Conservation (phyloP, 2,113 vertebrate species). For the Paramisgurnus dabryanus region DNA sequence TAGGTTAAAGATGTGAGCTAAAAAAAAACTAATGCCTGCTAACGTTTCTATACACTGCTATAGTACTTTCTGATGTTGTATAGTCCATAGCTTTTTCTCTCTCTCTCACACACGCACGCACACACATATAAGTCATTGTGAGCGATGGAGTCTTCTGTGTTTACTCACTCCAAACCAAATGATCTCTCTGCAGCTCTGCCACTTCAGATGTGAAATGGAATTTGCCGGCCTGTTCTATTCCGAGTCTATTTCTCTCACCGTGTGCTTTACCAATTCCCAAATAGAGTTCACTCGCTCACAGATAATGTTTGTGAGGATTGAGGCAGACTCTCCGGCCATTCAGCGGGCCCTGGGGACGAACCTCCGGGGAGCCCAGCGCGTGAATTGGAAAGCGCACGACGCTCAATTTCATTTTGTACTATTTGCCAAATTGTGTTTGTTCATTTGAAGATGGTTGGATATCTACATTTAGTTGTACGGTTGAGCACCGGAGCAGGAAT, state of each 20-base stretch:
- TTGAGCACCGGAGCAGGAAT: constrained; percentile 73
- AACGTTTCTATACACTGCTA: constrained; percentile 34
- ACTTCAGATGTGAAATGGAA: constrained; percentile 99
- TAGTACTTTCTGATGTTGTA: constrained; percentile 26
- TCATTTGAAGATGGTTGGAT: constrained; percentile 81
- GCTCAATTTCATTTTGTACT: constrained; percentile 90
- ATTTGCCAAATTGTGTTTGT: constrained; percentile 86
- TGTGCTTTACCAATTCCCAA: constrained; percentile 92
- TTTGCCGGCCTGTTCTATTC: constrained; percentile 89
- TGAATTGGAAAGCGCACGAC: constrained; percentile 82
- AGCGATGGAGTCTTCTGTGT: constrained; percentile 92
- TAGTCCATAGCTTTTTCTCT: constrained; percentile 21
- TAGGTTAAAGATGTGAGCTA: neutral
- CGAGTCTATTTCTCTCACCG: constrained; percentile 80
- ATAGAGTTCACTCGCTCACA: constrained; percentile 91
- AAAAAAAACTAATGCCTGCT: constrained; percentile 33
- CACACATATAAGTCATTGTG: constrained; percentile 89
- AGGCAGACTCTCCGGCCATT: constrained; percentile 80
- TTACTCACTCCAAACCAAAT: constrained; percentile 97
- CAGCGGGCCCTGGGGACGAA: constrained; percentile 83
- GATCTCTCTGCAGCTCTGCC: constrained; percentile 95
- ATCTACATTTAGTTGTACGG: constrained; percentile 81
- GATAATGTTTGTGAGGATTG: constrained; percentile 92
- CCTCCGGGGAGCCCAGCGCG: constrained; percentile 83
- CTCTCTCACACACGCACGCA: constrained; percentile 62